These are phyloP conservation scores for Lamellibrachia luymesi DNA, from an alignment of 1,140 invertebrate genomes.

Conservation along the genomic window DNA sequence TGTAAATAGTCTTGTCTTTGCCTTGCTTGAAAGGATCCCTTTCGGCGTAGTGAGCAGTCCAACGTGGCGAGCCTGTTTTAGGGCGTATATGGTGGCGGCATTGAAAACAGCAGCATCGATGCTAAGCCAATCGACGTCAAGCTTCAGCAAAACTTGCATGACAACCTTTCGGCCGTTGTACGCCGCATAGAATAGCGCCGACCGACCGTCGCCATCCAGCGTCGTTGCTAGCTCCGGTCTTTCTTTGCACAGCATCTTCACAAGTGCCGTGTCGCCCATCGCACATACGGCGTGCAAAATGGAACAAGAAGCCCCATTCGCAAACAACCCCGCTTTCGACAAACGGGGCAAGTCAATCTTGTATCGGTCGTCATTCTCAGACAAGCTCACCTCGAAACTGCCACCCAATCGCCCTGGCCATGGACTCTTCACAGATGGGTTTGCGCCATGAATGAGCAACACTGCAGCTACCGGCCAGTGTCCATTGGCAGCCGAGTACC, in stretches of 20 bases:
- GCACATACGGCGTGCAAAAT: neutral
- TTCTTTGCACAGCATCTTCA: slow-evolving; percentile 4
- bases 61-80: neutral
- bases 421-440: neutral
- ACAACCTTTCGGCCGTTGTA: neutral
- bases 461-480: neutral
- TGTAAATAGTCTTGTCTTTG: neutral
- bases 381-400: neutral
- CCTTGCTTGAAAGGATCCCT: neutral
- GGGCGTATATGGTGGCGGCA: neutral
- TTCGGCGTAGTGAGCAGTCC: neutral
- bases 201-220: neutral
- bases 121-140: neutral
- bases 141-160: neutral
- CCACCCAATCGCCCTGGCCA: neutral
- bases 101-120: neutral
- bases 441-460: neutral
- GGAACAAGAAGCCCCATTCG: neutral
- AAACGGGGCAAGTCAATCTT: neutral
- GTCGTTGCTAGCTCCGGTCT: neutral
- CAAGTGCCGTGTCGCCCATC: neutral
- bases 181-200: neutral
- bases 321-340: neutral
- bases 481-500: neutral
- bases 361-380: neutral